These are phyloP conservation scores for Manduca sexta DNA, from an alignment of 1,140 invertebrate genomes.

Conservation along the genomic window DNA sequence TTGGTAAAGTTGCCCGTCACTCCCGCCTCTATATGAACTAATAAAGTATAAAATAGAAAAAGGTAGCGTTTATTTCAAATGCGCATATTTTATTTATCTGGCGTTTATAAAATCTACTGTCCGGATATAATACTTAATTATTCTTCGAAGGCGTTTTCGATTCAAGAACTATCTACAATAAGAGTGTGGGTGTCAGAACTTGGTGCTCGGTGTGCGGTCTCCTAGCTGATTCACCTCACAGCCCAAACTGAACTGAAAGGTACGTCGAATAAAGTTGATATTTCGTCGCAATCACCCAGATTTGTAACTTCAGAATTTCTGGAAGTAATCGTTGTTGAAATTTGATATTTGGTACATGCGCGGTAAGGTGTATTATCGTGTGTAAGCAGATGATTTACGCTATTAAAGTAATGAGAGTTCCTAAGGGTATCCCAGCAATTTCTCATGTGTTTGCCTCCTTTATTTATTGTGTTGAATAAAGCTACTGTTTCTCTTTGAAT, in stretches of 20 bases:
- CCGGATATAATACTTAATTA: constrained; percentile 36
- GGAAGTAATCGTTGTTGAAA: constrained; percentile 4
- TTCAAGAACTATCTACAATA: constrained; percentile 10
- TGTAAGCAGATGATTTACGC: constrained; percentile 32
- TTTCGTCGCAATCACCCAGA: constrained; percentile 9
- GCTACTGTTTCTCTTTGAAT: constrained; percentile 50
- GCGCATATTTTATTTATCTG: constrained; percentile 17
- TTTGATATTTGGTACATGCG: constrained; percentile 15
- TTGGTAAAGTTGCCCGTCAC: too few species aligned
- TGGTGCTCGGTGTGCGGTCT: constrained; percentile 47
- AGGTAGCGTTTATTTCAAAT: constrained; percentile 6
- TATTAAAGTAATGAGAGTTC: constrained; percentile 64
- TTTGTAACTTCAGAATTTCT: constrained; percentile 31
- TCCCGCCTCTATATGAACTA: too few species aligned
- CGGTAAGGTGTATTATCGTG: constrained; percentile 26
- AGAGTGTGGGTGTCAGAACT: constrained; percentile 40
- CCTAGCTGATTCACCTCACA: constrained; percentile 29
- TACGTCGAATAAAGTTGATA: constrained; percentile 15
- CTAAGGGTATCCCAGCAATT: constrained; percentile 60
- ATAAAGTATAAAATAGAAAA: too few species aligned
- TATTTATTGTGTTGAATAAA: constrained; percentile 59
- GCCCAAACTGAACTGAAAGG: constrained; percentile 18
- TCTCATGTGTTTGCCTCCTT: constrained; percentile 57
- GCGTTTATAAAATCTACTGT: constrained; percentile 6
- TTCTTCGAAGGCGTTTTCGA: constrained; percentile 22